Percentiles rank a stretch among this genome's conserved stretches.
These are phyloP conservation scores for Goniozus legneri DNA, from an alignment of 1,140 invertebrate genomes.

Conservation along the genomic window DNA sequence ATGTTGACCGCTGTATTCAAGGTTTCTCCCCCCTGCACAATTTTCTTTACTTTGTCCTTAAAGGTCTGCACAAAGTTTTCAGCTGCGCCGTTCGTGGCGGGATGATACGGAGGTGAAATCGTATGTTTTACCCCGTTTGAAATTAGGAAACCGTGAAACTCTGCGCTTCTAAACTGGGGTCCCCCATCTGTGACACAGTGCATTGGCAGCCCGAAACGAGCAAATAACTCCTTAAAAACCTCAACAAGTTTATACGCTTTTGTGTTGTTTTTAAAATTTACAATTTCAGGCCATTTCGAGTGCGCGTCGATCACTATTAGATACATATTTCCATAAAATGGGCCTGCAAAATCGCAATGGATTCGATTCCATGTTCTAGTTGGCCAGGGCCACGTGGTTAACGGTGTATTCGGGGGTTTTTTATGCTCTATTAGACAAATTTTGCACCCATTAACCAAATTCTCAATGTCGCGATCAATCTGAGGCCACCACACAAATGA, in stretches of 20 bases:
- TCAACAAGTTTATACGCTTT: neutral
- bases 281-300: neutral
- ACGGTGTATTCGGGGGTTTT: neutral
- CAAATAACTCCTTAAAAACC: neutral
- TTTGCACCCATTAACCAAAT: neutral
- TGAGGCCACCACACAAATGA: slow-evolving; percentile 48
- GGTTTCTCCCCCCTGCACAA: slow-evolving; percentile 3
- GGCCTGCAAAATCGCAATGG: slow-evolving; percentile 7
- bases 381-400: slow-evolving; percentile 4
- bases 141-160: neutral
- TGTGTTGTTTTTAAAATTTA: neutral
- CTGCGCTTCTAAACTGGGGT: neutral
- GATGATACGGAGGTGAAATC: neutral
- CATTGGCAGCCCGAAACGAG: neutral
- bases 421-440: neutral
- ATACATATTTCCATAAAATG: slow-evolving; percentile 1
- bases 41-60: slow-evolving; percentile 2
- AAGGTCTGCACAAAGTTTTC: neutral
- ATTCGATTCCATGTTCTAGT: slow-evolving; percentile 7
- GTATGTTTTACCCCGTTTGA: neutral
- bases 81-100: neutral
- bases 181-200: neutral
- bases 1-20: neutral
- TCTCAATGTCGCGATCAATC: slow-evolving; percentile 43
- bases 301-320: neutral